phyloP scores from a whole-genome alignment of 2,888 invertebrate genomes.

The Chrysolina haemoptera region DNA sequence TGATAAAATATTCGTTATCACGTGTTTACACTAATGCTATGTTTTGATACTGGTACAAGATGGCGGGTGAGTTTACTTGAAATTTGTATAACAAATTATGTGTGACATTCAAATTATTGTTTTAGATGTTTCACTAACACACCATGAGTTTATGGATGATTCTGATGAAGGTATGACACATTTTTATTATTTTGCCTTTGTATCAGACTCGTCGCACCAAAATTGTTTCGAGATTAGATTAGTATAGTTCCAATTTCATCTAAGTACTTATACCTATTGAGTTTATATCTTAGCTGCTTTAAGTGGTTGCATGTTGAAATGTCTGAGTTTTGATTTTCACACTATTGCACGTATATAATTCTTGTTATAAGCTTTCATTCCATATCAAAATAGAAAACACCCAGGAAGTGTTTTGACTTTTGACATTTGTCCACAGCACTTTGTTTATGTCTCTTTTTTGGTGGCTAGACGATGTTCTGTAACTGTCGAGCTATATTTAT shows the following conservation, averaged over 20 bases:
- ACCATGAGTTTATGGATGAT: conserved; percentile 65
- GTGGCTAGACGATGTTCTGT: conserved; percentile 28
- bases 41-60: conserved; percentile 69
- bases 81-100: conserved; percentile 45
- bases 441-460: conserved; percentile 45
- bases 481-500: conserved; percentile 25
- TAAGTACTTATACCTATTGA: not conserved
- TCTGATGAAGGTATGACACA: conserved; percentile 67
- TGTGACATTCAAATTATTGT: conserved; percentile 55
- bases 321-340: not conserved
- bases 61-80: conserved; percentile 68
- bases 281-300: not conserved
- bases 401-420: conserved; percentile 32
- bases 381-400: not conserved
- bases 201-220: conserved; percentile 10
- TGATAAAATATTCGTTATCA: conserved; percentile 57
- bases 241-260: not conserved
- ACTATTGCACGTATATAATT: not conserved
- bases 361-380: not conserved
- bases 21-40: conserved; percentile 67
- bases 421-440: conserved; percentile 43
- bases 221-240: conserved; percentile 14
- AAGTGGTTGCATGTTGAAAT: not conserved
- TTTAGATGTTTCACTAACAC: conserved; percentile 66
- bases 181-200: conserved; percentile 34